Evolutionary conservation across 2,797 vertebrate species (phyloP), one percentile per base, ranked within the genome.

Genomic region (Ctenopoma kingsleyae): DNA sequence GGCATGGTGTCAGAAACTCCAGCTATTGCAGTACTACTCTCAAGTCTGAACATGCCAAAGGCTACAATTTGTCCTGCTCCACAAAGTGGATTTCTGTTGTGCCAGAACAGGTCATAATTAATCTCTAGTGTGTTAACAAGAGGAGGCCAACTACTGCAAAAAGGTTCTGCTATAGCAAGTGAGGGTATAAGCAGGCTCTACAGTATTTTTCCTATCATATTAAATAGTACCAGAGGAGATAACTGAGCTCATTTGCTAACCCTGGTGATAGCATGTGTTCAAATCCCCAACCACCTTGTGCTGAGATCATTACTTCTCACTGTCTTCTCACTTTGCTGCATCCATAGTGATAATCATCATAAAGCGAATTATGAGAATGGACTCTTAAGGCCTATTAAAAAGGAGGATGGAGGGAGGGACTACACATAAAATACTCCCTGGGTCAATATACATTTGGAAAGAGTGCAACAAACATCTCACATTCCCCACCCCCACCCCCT

Each of bases 111-210:
- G 76, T 75, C 30, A n/a, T 88, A 91, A 92, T 93, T 90, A 92
- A 91, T 92, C 90, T 92, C 88, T 50, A 22, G 82, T 83, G 86
- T 74, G 58, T 76, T 64, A 87, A 89, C 84, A 88, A 89, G 81
- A 49, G 55, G 72, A 83, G 48, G 74, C 53, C 69, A 83, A 73
- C 70, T 54, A 59, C 61, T 57, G 65, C 72, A 78, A 74, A 66
- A 36, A 77, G 36, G 58, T 60, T 63, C 30, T 36, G 51, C 36
- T 67, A 40, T 51, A 10, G 48, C 56, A 7, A 74, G 50, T 30
- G 52, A 56, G 64, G 55, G 47, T 50, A 43, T 54, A 51, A 57
- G 41, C 19, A 38, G 15, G 11, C 15, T 58, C 50, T 17, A 30
- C 22, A 8, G 16, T 22, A 44, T 71, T 47, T 27, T 49, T 10